Evolutionary conservation across 2,797 vertebrate species (phyloP).

Genomic region (Megalops cyprinoides): DNA sequence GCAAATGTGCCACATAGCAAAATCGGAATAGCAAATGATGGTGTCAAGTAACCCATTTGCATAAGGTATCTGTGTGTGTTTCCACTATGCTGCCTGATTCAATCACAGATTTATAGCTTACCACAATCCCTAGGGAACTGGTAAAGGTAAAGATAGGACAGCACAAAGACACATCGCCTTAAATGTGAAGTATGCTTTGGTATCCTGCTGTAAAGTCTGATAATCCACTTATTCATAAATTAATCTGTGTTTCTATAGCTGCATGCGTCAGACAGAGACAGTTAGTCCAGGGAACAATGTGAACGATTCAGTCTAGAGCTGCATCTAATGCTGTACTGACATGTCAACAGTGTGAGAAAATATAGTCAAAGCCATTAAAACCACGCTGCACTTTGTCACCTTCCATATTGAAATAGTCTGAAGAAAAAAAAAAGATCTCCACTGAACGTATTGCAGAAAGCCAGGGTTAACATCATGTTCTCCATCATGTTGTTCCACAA

Average conservation of each 20-base stretch:
- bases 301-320: not conserved
- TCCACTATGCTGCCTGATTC: conserved; percentile 53
- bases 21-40: not conserved
- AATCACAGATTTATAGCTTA: conserved; percentile 73
- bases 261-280: conserved; percentile 63
- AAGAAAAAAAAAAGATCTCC: not conserved
- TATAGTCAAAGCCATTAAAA: not conserved
- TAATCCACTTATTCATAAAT: conserved; percentile 84
- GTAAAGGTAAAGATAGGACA: conserved; percentile 78
- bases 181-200: conserved; percentile 80
- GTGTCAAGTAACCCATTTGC: too few species aligned
- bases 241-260: conserved; percentile 79
- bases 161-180: conserved; percentile 68
- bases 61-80: not conserved
- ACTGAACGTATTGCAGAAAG: not conserved
- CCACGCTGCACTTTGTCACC: not conserved
- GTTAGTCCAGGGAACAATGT: not conserved
- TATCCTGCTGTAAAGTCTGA: conserved; percentile 80
- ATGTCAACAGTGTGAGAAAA: not conserved
- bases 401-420: conserved; percentile 7
- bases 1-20: not conserved
- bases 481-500: not conserved
- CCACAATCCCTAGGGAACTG: conserved; percentile 69
- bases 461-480: not conserved
- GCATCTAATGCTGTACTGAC: too few species aligned